Base-by-base conservation (phyloP, 2,888 invertebrate species). In the Copidosoma aretas region DNA sequence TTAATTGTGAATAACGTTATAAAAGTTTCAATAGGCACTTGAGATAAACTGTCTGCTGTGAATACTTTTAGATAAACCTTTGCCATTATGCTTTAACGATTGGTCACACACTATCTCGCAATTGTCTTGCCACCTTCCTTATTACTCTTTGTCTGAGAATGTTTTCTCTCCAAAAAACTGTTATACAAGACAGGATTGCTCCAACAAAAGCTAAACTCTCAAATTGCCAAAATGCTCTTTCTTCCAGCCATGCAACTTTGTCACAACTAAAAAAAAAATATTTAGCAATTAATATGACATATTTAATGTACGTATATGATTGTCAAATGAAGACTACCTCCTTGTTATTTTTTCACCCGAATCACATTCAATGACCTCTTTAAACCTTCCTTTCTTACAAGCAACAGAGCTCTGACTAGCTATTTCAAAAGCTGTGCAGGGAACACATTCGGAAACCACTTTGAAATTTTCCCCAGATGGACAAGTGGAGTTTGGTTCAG, bases 361-460 rank as follows among this genome's bases (percentile, higher is more conserved):
- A 77, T 90, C 88, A 85, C 95, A 95, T 78, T 89, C 90, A 15
- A 95, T 80, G 68, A 92, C 88, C 86, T 95, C 94, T 80, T 94
- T 94, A 80, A 91, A 93, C 80, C 92, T 91, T 1, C 94, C 93
- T 76, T 91, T 91, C 71, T 91, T 89, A 78, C 95, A 95, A 56
- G 93, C 92, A 63, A 92, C 91, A 77, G 92, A 90, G 79, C 91
- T 93, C 84, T 91, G 90, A 80, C 93, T 94, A 63, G 90, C 88
- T 72, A 93, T 91, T 86, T 94, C 94, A 83, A 93, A 93, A 74
- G 92, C 90, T 81, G 91, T 89, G 83, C 95, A 94, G n/a, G 92
- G 93, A 84, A 93, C 92, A 77, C 94, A 94, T 83, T 92, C 91
- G 76, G 88, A 89, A 22, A 91, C 86, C 22, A 94, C 86, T 72